Evolutionary conservation across 2,113 vertebrate genomes (phyloP), one percentile per base, ranked within the genome.

Genomic region (Peucedramus taeniatus): DNA sequence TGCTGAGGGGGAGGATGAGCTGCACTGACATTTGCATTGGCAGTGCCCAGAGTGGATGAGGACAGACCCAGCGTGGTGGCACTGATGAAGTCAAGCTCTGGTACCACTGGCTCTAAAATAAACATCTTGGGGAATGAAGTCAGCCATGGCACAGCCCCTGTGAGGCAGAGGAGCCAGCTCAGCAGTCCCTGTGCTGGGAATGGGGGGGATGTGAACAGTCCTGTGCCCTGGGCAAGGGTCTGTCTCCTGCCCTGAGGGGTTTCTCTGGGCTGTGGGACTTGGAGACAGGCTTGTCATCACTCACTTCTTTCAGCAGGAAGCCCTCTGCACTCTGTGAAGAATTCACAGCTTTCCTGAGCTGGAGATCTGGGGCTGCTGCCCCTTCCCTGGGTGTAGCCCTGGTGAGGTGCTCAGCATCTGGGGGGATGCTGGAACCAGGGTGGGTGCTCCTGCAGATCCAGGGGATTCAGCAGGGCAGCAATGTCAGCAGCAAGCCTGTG

Each of bases 391-490:
- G 27, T 33, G 40, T 54, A 82, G 69, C 45, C 27, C 13, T 1
- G 10, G 3, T 0, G 10, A 13, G 56, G 9, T 30, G 23, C 23
- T 64, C 3, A 0, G 30, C 0, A 3, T 5, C 31, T 59, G 33
- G 37, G 20, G 40, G 20, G 17, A 0, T 14, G 61, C 21, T 27
- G 20, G 51, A 9, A 10, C 11, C 76, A 27, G 57, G n/a, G 7
- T 12, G 53, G 28, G 9, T 17, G 23, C 35, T 39, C 0, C 0
- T 26, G 37, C 24, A 30, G 37, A 14, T 16, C 39, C 45, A 4
- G 50, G 1, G 59, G 24, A 15, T 66, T 42, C 33, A 45, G 4
- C 26, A 28, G 30, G 33, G 10, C 15, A 24, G 50, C 1, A 5
- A 4, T 3, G 13, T 1, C 11, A 11, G 49, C 47, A 56, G 63